Evolutionary conservation across 2,888 invertebrate species (phyloP), one percentile per base, ranked within the genome.

Genomic region (Leptopterna dolabrata): DNA sequence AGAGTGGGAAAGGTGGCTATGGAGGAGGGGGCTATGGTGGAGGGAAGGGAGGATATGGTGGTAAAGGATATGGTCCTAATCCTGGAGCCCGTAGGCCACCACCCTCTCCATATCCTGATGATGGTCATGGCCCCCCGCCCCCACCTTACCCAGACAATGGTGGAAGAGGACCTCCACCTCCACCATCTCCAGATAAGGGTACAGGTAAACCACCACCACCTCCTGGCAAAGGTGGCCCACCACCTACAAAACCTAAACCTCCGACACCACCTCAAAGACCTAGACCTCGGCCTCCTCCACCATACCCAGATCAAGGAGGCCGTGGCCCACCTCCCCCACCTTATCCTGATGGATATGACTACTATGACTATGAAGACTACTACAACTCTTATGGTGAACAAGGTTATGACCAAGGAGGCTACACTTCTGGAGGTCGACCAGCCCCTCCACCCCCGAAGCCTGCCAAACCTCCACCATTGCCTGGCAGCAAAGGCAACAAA

Each of bases 351-450:
- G 78, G 45, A 11, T 78, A 78, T 19, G 78, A 78, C 45, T n/a
- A 43, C 19, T 78, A 78, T 11, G 78, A 78, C 14, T 45, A 45
- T 45, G 78, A 78, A 43, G 78, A 78, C 78, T 78, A 78, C 24
- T 78, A 78, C 43, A 45, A 78, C 24, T 24, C 27, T 13, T 78
- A 78, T 11, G 78, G 78, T 0, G 78, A 45, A 41, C 43, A 27
- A 43, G 78, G 78, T 16, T 78, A 78, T 13, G 78, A 78, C 45
- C 78, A 78, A 45, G 78, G 78, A 4, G 78, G 78, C 0, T 78
- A 78, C 78, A 3, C 76, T 30, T 19, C n/a, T 14, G 76, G 76
- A n/a, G 76, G 76, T 14, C 76, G 76, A 16, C 43, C 76, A 16
- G 29, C 76, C 9, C 78, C 78, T n/a, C 78, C 78, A 4, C 76